phyloP scores from a whole-genome alignment of 2,888 invertebrate species.

The Muschampia plurimacula region DNA sequence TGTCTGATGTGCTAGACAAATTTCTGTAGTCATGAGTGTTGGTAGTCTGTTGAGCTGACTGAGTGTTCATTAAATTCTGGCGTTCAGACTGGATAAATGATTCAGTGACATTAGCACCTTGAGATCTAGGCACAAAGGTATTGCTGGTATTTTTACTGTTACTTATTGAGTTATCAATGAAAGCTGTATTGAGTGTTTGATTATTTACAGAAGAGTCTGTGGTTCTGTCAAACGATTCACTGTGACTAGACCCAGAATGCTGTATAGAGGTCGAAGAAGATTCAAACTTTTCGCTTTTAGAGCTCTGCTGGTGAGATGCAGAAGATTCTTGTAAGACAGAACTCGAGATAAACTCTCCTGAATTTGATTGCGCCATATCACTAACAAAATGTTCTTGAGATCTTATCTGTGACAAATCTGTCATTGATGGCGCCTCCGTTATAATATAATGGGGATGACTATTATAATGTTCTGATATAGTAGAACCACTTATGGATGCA shows the following conservation, averaged over 20 bases:
- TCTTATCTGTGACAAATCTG: constrained; percentile 76
- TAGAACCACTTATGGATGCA: constrained; percentile 78
- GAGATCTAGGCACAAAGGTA: constrained; percentile 63
- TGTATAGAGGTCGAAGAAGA: constrained; percentile 75
- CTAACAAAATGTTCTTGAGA: constrained; percentile 70
- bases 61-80: constrained; percentile 64
- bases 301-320: constrained; percentile 72
- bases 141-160: constrained; percentile 58
- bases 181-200: constrained; percentile 77
- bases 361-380: constrained; percentile 76
- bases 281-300: constrained; percentile 75
- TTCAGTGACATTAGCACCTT: constrained; percentile 70
- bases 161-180: constrained; percentile 65
- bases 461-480: constrained; percentile 79
- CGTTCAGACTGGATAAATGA: constrained; percentile 78
- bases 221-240: constrained; percentile 71
- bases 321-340: constrained; percentile 73
- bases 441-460: constrained; percentile 84
- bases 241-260: constrained; percentile 69
- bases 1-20: constrained; percentile 52
- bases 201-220: constrained; percentile 68
- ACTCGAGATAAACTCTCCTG: constrained; percentile 76
- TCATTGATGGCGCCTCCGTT: constrained; percentile 80
- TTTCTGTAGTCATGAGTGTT: constrained; percentile 48
- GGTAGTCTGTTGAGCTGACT: constrained; percentile 55